Evolutionary conservation across 2,888 invertebrate genomes (phyloP).

Genomic region (Catonia carolina): DNA sequence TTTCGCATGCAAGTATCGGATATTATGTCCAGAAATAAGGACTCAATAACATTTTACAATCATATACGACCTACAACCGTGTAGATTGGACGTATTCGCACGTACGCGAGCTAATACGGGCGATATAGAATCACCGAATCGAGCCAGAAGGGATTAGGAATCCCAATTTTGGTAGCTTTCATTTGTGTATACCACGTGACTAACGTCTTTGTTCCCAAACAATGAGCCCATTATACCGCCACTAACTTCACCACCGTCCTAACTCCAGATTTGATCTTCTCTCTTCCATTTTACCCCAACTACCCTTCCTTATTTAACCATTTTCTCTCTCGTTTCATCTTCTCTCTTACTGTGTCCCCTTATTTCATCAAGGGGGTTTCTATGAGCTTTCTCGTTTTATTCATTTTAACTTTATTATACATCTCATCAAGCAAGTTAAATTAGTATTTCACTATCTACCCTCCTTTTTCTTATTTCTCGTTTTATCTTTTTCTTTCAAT

Average conservation of each 20-base stretch:
- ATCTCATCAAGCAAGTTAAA: too few species aligned
- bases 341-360: not conserved
- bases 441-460: not conserved
- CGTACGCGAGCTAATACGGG: too few species aligned
- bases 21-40: too few species aligned
- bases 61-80: too few species aligned
- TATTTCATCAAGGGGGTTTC: not conserved
- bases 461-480: not conserved
- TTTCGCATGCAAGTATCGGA: too few species aligned
- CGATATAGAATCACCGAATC: too few species aligned
- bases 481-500: not conserved
- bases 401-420: not conserved
- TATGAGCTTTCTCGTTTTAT: not conserved
- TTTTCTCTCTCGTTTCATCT: not conserved
- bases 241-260: not conserved
- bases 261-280: not conserved
- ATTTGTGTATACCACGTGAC: constrained; percentile 12
- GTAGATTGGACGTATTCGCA: too few species aligned
- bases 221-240: constrained; percentile 7
- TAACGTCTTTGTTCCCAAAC: constrained; percentile 10
- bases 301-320: not conserved
- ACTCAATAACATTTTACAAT: too few species aligned
- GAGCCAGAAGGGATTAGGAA: constrained; percentile 4
- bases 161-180: constrained; percentile 12
- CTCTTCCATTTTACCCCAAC: not conserved